phyloP scores from a whole-genome alignment of 2,113 vertebrate species.

The Myocastor coypus region DNA sequence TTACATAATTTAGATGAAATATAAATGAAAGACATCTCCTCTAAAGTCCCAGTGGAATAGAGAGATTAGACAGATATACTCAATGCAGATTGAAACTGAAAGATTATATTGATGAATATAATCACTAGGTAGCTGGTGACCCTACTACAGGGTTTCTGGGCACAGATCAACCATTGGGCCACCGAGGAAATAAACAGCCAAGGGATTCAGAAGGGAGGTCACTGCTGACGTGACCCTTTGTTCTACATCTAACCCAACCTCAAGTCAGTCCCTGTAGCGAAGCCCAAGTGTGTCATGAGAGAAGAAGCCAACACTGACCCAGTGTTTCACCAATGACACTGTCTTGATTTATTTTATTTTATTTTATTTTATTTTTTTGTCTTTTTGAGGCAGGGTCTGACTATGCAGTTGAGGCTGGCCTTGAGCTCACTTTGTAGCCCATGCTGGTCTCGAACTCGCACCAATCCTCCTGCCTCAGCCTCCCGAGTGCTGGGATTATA shows the following conservation, averaged over 20 bases:
- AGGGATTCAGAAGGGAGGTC: background rate
- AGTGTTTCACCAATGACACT: background rate
- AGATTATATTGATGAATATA: slow-evolving; percentile 1
- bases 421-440: too few relatives aligned
- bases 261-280: background rate
- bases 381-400: too few relatives aligned
- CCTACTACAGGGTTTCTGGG: background rate
- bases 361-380: too few relatives aligned
- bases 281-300: background rate
- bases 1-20: background rate
- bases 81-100: background rate
- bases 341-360: background rate
- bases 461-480: too few relatives aligned
- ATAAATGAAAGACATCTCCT: background rate
- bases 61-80: background rate
- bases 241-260: background rate
- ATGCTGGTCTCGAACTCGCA: too few relatives aligned
- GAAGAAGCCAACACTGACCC: background rate
- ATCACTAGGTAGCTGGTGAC: background rate
- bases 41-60: background rate
- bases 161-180: background rate
- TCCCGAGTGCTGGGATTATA: too few relatives aligned
- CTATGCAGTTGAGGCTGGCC: too few relatives aligned
- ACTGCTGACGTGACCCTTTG: background rate
- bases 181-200: background rate